phyloP scores from a whole-genome alignment of 2,888 invertebrate species.

The Ennomos quercinarius region DNA sequence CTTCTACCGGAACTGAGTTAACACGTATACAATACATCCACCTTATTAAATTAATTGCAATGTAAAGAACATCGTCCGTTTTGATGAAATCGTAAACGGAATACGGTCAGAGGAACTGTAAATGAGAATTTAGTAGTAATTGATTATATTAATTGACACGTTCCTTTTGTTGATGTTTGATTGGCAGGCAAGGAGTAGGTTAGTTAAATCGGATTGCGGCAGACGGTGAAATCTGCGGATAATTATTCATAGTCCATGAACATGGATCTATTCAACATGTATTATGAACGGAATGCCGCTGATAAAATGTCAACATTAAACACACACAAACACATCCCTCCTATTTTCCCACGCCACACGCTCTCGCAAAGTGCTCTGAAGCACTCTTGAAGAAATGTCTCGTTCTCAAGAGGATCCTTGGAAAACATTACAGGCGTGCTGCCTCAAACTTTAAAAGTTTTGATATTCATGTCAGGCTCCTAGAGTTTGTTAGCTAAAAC shows the following conservation, averaged over 20 bases:
- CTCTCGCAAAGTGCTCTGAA: slow-evolving; percentile 29
- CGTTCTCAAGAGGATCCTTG: slow-evolving; percentile 16
- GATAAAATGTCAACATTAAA: too few relatives aligned
- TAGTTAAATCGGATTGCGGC: too few relatives aligned
- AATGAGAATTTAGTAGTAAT: slow-evolving; percentile 14
- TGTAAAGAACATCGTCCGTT: slow-evolving; percentile 31
- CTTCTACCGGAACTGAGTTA: slow-evolving; percentile 1
- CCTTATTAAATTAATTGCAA: slow-evolving; percentile 24
- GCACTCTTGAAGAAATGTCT: slow-evolving; percentile 23
- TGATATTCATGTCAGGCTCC: slow-evolving; percentile 25
- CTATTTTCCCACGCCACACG: slow-evolving; percentile 1
- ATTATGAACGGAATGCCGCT: too few relatives aligned
- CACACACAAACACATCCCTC: too few relatives aligned
- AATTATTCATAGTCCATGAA: too few relatives aligned
- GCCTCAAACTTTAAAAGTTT: slow-evolving; percentile 28
- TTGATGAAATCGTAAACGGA: slow-evolving; percentile 28
- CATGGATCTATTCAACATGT: too few relatives aligned
- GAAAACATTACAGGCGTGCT: slow-evolving; percentile 15
- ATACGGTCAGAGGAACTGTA: slow-evolving; percentile 8
- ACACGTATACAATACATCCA: slow-evolving; percentile 5
- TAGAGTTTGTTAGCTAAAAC: slow-evolving; percentile 24
- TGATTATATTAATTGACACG: slow-evolving; percentile 16
- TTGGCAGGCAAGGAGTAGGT: neutral
- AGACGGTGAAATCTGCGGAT: too few relatives aligned
- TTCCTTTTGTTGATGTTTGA: slow-evolving; percentile 7